Evolutionary conservation across 2,888 invertebrate genomes (phyloP), one percentile per base, ranked within the genome.

Genomic region (Stegophylla sp.): DNA sequence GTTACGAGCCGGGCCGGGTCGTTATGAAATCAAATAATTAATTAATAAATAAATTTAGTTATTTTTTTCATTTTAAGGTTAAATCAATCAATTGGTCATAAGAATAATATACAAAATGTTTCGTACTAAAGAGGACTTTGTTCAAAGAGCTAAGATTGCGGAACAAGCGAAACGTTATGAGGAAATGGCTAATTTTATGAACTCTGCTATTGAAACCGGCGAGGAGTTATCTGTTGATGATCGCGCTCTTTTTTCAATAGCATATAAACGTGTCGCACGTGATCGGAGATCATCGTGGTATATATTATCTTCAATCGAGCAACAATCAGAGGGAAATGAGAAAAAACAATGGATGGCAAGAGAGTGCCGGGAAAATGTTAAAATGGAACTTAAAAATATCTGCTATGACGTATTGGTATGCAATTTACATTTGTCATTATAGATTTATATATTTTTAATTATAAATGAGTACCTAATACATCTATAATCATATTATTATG

Each of bases 291-390:
- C 96, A 86, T 97, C 97, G 87, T 98, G 98, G 98, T 92, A 98
- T 87, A 97, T 98, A 86, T 97, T 98, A 89, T 97, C 97, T 87
- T 97, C 97, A 88, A 98, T 98, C 89, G 97, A 98, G 92, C 95
- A 96, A 90, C 98, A 98, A 91, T 96, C 96, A 89, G 96, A 97
- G 90, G 95, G 96, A 85, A 95, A 95, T 86, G 97, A 97, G 91
- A 92, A 96, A 89, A 99, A 98, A 92, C 97, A 97, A 91, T 95
- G 95, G 90, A 97, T 99, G 96, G 98, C 98, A 88, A 96, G 96
- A 91, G 97, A 98, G 90, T 99, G 99, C 92, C 92, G 98, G 89
- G 96, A 97, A 91, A 98, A 98, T 89, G 97, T 99, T 87, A 98
- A 99, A 91, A 96, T 95, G 89, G 98, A 99, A 91, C 92, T 99